Conservation (phyloP, 2,113 vertebrate genomes). For the Passer domesticus region DNA sequence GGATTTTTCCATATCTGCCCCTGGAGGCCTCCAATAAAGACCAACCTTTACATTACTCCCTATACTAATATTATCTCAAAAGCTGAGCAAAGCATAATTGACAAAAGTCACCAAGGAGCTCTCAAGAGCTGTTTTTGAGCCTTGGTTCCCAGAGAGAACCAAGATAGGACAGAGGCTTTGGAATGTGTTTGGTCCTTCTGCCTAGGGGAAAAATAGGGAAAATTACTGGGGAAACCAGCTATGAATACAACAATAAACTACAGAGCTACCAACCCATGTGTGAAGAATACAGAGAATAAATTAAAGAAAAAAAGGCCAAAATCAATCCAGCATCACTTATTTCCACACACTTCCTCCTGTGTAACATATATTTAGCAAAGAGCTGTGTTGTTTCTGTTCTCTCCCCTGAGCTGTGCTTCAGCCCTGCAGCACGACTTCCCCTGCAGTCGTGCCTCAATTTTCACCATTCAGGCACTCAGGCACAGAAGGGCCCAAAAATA, state of each 20-base stretch:
- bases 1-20: background rate
- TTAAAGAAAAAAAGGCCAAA: background rate
- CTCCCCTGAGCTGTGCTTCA: background rate
- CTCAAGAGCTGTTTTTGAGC: accelerated
- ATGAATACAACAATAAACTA: background rate
- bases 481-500: constrained; percentile 29
- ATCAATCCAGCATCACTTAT: background rate
- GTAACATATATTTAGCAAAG: background rate
- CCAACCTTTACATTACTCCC: background rate
- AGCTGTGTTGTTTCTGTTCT: background rate
- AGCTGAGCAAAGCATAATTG: background rate
- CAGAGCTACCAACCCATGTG: background rate
- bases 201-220: background rate
- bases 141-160: background rate
- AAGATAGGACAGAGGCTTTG: background rate
- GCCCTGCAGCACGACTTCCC: background rate
- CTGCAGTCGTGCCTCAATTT: background rate
- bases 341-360: background rate
- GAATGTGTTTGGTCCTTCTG: background rate
- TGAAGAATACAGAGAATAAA: background rate
- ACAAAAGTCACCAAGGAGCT: background rate
- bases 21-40: background rate
- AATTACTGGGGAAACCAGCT: background rate
- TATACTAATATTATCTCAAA: background rate
- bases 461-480: background rate